Evolutionary conservation across 37 sponge, comb jelly and placozoan species (phyloP).

Genomic region (Tethya wilhelma): DNA sequence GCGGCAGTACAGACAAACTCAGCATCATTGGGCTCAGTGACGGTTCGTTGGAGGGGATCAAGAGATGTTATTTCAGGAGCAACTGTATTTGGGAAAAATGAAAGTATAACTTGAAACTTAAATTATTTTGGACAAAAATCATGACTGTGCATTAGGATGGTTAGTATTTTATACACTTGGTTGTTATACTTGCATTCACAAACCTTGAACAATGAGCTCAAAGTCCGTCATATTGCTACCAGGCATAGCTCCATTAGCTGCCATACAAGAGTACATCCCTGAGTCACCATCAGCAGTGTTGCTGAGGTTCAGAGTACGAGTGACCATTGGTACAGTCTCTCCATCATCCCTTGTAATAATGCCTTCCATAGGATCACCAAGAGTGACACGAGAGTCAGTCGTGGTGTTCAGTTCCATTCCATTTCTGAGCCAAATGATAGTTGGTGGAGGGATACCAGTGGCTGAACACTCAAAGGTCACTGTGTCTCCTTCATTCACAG

Average conservation of each 20-base stretch:
- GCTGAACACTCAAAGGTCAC: slow-evolving; percentile 48
- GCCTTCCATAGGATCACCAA: background rate
- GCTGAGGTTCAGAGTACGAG: slow-evolving; percentile 4
- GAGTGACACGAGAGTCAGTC: slow-evolving; percentile 12
- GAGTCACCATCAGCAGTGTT: slow-evolving; percentile 43
- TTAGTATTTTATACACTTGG: too few relatives aligned
- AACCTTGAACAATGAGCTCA: slow-evolving; percentile 42
- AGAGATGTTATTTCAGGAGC: slow-evolving; percentile 3
- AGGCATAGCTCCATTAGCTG: slow-evolving; percentile 22
- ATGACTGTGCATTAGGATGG: too few relatives aligned
- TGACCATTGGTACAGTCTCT: background rate
- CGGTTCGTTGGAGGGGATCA: background rate
- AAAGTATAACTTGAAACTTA: too few relatives aligned
- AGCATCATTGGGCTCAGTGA: background rate
- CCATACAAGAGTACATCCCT: slow-evolving; percentile 55
- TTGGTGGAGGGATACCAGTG: slow-evolving; percentile 60
- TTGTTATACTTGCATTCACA: too few relatives aligned
- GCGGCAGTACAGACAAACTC: slow-evolving; percentile 43
- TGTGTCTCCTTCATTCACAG: slow-evolving; percentile 18
- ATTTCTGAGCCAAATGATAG: slow-evolving; percentile 45
- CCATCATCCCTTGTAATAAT: background rate
- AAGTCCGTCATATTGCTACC: slow-evolving; percentile 7
- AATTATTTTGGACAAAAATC: too few relatives aligned
- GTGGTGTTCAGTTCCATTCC: background rate
- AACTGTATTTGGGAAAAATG: slow-evolving; percentile 17